Evolutionary conservation across 2,113 vertebrate genomes (phyloP), one percentile per base, ranked within the genome.

Genomic region (Dissostichus mawsoni): DNA sequence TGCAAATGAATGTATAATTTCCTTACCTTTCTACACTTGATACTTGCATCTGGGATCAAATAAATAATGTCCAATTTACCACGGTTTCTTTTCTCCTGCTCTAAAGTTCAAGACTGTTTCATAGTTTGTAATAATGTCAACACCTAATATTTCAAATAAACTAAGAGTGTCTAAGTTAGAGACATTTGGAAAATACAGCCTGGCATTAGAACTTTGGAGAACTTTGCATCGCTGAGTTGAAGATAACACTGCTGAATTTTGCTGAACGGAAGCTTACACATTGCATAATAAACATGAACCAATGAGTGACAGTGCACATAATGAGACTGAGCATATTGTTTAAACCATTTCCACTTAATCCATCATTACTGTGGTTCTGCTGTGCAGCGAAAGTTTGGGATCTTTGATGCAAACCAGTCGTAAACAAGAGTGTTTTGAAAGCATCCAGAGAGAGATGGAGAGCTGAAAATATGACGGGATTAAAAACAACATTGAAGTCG

Each of bases 381-480:
- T 66, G 33, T 23, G 52, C 55, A 69, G 63, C 41, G 69, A 3
- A 18, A 59, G 4, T 8, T 41, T 58, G 20, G 63, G 6, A 63
- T 50, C 62, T 81, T 75, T 74, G 71, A 80, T 62, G 73, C 48
- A 73, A 74, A 55, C 48, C 78, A 62, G 69, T 67, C 13, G 33
- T 71, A 86, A 92, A 85, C 74, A 87, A 68, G 45, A 64, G 29
- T n/a, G 51, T 75, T 80, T 70, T 52, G 51, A 65, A 52, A 74
- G 56, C 69, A 67, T 61, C 8, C 2, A 78, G 20, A 51, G 14
- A 36, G 29, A 79, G 77, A 45, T 33, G 52, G 45, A 69, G 53
- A 25, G 61, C 62, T 65, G n/a, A 62, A 64, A 58, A 74, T 67
- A 67, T 73, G 73, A n/a, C 5, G 11, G 45, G 53, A 52, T 61